phyloP scores from a whole-genome alignment of 2,797 vertebrate genomes.

The Catharus ustulatus region DNA sequence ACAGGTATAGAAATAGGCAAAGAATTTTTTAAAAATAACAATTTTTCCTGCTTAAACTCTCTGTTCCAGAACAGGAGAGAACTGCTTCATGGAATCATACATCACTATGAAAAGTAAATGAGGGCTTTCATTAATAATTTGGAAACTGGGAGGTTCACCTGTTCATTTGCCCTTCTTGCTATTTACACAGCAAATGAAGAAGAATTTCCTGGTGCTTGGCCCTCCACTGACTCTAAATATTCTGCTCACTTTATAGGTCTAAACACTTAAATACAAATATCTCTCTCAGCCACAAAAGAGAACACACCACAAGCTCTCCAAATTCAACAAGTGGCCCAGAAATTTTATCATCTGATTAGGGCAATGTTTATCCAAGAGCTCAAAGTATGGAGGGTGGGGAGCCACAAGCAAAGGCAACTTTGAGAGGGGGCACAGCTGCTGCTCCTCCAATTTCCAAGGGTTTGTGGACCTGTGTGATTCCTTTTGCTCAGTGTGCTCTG shows the following conservation, averaged over 20 bases:
- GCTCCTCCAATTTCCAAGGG: background rate
- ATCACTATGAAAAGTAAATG: background rate
- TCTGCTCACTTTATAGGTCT: background rate
- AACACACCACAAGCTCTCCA: background rate
- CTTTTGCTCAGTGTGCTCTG: no score
- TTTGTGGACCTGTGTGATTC: no score
- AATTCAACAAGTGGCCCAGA: background rate
- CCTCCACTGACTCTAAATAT: background rate
- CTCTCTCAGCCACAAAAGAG: background rate
- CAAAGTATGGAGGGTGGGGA: accelerated
- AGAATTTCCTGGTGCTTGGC: background rate
- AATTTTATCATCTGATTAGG: background rate
- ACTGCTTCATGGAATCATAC: background rate
- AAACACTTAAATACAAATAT: background rate
- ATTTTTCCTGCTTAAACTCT: background rate
- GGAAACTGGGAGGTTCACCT: background rate
- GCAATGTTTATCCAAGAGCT: background rate
- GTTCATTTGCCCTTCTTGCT: background rate
- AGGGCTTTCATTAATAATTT: background rate
- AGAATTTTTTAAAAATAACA: background rate
- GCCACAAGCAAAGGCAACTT: background rate
- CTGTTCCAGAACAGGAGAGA: background rate
- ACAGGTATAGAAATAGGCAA: background rate
- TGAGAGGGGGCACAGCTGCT: background rate
- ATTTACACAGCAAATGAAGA: background rate